Conservation (phyloP, 2,797 vertebrate genomes). For the Pangasius mekongensis region DNA sequence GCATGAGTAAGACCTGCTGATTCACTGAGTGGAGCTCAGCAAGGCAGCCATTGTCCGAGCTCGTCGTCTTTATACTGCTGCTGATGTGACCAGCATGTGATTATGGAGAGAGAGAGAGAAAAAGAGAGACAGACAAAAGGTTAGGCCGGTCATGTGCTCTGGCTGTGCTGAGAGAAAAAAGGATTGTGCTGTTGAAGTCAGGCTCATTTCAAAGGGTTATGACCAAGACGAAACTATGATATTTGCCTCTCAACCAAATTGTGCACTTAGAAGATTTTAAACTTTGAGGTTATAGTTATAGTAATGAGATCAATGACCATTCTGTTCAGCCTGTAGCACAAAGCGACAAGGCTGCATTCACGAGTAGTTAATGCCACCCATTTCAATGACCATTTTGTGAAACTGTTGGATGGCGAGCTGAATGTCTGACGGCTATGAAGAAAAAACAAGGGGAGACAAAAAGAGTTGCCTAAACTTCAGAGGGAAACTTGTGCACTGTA, state of each 20-base stretch:
- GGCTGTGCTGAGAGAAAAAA: neutral
- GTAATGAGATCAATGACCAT: constrained; percentile 29
- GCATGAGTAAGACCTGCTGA: constrained; percentile 34
- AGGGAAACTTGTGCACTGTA: neutral
- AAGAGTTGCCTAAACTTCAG: neutral
- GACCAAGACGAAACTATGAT: neutral
- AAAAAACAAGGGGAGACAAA: neutral
- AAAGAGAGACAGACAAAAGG: neutral
- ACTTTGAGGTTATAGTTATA: neutral
- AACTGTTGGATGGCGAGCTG: constrained; percentile 38
- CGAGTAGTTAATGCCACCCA: constrained; percentile 25
- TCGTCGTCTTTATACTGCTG: constrained; percentile 42
- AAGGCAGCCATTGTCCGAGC: constrained; percentile 43
- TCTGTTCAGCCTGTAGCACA: constrained; percentile 29
- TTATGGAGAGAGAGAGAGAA: constrained; percentile 29
- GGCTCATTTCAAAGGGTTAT: constrained; percentile 32
- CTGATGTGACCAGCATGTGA: constrained; percentile 52
- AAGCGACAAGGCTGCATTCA: neutral
- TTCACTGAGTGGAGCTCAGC: constrained; percentile 35
- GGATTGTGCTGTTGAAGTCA: constrained; percentile 58
- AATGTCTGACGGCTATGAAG: constrained; percentile 29
- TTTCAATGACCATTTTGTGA: constrained; percentile 44
- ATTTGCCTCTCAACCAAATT: constrained; percentile 5
- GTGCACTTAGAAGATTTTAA: neutral
- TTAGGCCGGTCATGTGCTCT: constrained; percentile 19